Evolutionary conservation across 2,797 vertebrate species (phyloP).

Genomic region (Eidolon dupreanum): DNA sequence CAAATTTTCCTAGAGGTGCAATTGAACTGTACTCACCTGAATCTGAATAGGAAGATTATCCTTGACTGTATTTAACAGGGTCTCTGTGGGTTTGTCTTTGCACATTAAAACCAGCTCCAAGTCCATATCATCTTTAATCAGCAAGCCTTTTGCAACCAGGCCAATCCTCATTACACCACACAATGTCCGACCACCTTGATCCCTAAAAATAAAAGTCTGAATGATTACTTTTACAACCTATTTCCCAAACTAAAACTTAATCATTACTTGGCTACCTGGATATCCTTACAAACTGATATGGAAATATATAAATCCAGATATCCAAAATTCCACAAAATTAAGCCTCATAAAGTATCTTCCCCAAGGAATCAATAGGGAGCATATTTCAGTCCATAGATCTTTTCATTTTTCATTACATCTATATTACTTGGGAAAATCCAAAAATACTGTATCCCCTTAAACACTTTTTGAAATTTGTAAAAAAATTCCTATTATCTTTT

Average conservation of each 20-base stretch:
- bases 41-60: constrained; percentile 97
- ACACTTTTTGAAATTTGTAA: neutral
- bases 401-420: constrained; percentile 35
- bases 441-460: neutral
- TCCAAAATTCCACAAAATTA: constrained; percentile 10
- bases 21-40: constrained; percentile 89
- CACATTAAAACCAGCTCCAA: constrained; percentile 99
- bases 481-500: neutral
- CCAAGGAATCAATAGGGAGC: neutral
- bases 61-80: constrained; percentile 93
- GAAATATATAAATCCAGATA: constrained; percentile 4
- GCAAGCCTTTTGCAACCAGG: constrained; percentile 97
- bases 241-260: constrained; percentile 52
- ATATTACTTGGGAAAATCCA: neutral
- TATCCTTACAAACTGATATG: neutral
- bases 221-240: constrained; percentile 72
- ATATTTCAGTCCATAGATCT: neutral
- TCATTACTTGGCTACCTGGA: constrained; percentile 20
- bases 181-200: constrained; percentile 92
- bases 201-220: constrained; percentile 86
- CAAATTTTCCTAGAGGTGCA: constrained; percentile 29
- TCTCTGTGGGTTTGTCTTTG: constrained; percentile 96
- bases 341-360: constrained; percentile 14
- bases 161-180: constrained; percentile 99
- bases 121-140: constrained; percentile 99